phyloP scores from a whole-genome alignment of 1,140 invertebrate genomes.

The Anastrepha ludens region DNA sequence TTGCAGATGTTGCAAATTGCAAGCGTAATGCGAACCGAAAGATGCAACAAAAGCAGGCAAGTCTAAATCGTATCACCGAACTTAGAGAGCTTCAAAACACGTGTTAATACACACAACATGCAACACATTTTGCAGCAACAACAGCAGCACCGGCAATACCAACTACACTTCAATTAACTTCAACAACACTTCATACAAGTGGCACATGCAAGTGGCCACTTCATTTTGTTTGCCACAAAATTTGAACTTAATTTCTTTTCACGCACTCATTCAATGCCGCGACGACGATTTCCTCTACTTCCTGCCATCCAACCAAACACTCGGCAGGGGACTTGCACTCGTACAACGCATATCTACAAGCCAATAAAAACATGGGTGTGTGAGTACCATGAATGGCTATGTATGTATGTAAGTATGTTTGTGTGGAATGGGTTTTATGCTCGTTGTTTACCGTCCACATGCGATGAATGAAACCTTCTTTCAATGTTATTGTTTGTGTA shows the following conservation, averaged over 20 bases:
- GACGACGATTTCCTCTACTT: slow-evolving; percentile 38
- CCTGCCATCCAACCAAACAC: slow-evolving; percentile 31
- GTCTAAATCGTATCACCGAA: slow-evolving; percentile 15
- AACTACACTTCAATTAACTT: slow-evolving; percentile 46
- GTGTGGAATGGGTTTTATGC: background rate
- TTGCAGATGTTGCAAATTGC: slow-evolving; percentile 21
- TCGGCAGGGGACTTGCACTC: background rate
- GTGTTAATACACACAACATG: slow-evolving; percentile 1
- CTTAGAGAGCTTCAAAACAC: slow-evolving; percentile 43
- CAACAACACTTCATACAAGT: slow-evolving; percentile 46
- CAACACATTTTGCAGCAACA: slow-evolving; percentile 49
- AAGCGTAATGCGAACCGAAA: background rate
- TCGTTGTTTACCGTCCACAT: background rate
- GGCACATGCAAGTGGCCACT: slow-evolving; percentile 48
- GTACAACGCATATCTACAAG: background rate
- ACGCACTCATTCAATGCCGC: slow-evolving; percentile 25
- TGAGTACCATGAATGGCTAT: background rate
- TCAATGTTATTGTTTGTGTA: slow-evolving; percentile 51
- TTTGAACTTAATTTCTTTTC: slow-evolving; percentile 54
- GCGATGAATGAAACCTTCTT: slow-evolving; percentile 9
- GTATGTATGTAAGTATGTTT: background rate
- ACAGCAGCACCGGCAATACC: background rate
- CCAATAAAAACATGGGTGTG: background rate
- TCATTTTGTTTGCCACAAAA: slow-evolving; percentile 55
- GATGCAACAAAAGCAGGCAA: background rate